Evolutionary conservation across 2,797 vertebrate species (phyloP), one percentile per base, ranked within the genome.

Genomic region (Neosalanx taihuensis): DNA sequence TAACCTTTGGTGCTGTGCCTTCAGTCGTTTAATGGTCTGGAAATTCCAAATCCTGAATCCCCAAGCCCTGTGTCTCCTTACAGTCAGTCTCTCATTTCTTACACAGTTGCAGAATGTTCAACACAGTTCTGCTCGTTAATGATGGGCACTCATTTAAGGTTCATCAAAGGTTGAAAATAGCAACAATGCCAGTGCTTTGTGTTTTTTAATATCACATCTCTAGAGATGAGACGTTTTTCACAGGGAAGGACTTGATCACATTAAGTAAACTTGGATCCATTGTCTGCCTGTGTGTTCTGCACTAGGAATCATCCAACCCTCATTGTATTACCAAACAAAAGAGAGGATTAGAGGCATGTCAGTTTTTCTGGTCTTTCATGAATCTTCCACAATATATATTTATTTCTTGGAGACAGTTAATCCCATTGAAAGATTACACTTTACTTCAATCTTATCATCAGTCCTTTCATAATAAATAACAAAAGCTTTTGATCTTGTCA

Each of bases 361-460:
- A 70, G 41, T 82, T 82, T 77, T 68, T 69, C 41, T 59, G 29
- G 7, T 46, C 41, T 46, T 17, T n/a, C 51, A 13, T 67, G 76
- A 17, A 18, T 6, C 13, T 63, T 70, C 13, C 18, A 61, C 30
- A 65, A 60, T 51, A 49, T 33, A 23, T 17, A 13, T 23, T 26
- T 63, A 17, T 41, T 9, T 76, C 67, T 76, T 76, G 75, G 76
- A 70, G 70, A 61, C 26, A 57, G 78, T 84, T 89, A 90, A 88
- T 89, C 87, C 85, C 79, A 81, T 83, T 77, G 72, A 86, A 83
- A 91, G 86, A 91, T 91, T 89, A 86, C 71, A 89, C 75, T 84
- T 87, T 85, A 79, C 79, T 86, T 85, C 69, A 37, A 72, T 78
- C 77, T 86, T 81, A 89, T 91, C 85, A 82, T 78, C 80, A 82